Base-by-base conservation (phyloP, 2,888 invertebrate species). In the Rotaria macrura region DNA sequence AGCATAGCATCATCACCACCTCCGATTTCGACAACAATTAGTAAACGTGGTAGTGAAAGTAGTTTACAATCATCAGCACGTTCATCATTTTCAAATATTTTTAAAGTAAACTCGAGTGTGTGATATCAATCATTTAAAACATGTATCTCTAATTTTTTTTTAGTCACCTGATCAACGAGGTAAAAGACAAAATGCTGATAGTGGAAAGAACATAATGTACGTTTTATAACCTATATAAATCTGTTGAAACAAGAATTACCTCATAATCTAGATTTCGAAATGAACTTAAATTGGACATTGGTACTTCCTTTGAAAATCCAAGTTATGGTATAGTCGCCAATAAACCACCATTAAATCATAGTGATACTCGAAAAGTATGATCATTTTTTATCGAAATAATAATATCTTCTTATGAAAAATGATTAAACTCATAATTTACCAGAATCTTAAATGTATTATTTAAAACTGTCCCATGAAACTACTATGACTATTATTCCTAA, bases 241-340 rank as follows among this genome's bases (percentile, higher is more conserved):
- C 2, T 57, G 6, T 65, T 2, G 6, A 29, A 65, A 20, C 5
- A 38, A 14, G 7, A 20, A 4, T 2, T 65, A 0, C 14, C n/a
- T 38, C 20, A 7, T 65, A 20, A 34, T 5, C 4, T 65, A 79
- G 79, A 14, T 79, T 79, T 14, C 40, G 79, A 79, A 79, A 79
- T 79, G 79, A 79, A n/a, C 38, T 79, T 20, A 79, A 79, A 79
- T 25, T 79, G 40, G 79, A 79, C 25, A 79, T 43, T 79, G 43
- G 43, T 3, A n/a, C 79, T 0, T 34, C 43, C 0, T 43, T 79
- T 65, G 65, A 34, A 34, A 17, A 2, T 34, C 6, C n/a, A 7
- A 74, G 23, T 25, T 9, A 43, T 43, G 79, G 79, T 0, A 79
- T 79, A 12, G 79, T 79, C 25, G 79, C 79, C n/a, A 79, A 79